Evolutionary conservation across 2,113 vertebrate species (phyloP).

Genomic region (Smithornis capensis): DNA sequence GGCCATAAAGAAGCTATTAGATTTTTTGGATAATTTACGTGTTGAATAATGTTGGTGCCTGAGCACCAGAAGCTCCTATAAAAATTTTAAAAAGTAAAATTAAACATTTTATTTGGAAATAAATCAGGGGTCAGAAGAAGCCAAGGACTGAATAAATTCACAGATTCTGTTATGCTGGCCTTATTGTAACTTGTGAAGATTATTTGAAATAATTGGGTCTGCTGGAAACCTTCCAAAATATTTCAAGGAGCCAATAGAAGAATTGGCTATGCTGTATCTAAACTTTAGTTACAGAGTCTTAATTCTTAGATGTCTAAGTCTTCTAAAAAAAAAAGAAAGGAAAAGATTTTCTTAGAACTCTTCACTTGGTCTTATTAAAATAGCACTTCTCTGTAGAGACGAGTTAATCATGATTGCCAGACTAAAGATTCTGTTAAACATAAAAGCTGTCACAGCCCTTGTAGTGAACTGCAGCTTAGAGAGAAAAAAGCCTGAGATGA

Average conservation of each 20-base stretch:
- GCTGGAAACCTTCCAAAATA: slow-evolving; percentile 65
- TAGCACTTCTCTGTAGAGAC: slow-evolving; percentile 56
- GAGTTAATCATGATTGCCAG: slow-evolving; percentile 69
- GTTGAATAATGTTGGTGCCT: background rate
- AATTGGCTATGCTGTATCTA: slow-evolving; percentile 41
- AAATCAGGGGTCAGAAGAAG: slow-evolving; percentile 41
- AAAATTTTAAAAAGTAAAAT: background rate
- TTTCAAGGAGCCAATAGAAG: slow-evolving; percentile 52
- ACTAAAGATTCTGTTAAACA: slow-evolving; percentile 70
- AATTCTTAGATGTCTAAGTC: slow-evolving; percentile 58
- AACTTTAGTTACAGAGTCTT: slow-evolving; percentile 60
- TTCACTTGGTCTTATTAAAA: slow-evolving; percentile 67
- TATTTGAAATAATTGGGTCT: slow-evolving; percentile 69
- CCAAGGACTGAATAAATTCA: slow-evolving; percentile 28
- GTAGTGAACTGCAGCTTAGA: slow-evolving; percentile 55
- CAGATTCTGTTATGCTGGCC: slow-evolving; percentile 20
- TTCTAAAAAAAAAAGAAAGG: background rate
- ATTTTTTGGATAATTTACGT: background rate
- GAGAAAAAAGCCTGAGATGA: slow-evolving; percentile 43
- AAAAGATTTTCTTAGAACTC: slow-evolving; percentile 55
- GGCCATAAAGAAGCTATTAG: background rate
- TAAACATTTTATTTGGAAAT: slow-evolving; percentile 59
- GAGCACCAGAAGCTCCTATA: background rate
- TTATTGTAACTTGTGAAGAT: slow-evolving; percentile 65
- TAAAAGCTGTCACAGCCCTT: slow-evolving; percentile 62